Conservation (phyloP, 2,113 vertebrate species). For the Corythaixoides concolor region DNA sequence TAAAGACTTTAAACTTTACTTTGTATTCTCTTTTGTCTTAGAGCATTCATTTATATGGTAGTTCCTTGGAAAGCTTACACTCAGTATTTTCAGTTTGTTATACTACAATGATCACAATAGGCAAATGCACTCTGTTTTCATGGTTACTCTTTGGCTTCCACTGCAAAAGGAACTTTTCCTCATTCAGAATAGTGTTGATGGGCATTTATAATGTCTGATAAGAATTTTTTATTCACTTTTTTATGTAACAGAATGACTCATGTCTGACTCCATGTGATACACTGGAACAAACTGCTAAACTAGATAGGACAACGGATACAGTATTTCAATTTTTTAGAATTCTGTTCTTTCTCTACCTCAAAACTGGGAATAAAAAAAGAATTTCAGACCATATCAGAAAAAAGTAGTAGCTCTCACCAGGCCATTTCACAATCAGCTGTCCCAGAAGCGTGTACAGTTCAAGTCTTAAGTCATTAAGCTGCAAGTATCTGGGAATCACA, state of each 20-base stretch:
- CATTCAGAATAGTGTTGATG: neutral
- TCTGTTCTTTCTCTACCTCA: neutral
- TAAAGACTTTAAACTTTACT: neutral
- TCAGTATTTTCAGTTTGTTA: neutral
- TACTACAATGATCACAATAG: rapidly evolving
- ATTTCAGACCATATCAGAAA: neutral
- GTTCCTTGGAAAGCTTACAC: neutral
- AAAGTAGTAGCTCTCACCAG: neutral
- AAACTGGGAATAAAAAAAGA: neutral
- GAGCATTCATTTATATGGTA: neutral
- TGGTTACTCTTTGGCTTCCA: neutral
- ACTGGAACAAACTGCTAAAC: neutral
- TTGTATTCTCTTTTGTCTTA: neutral
- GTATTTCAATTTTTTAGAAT: neutral
- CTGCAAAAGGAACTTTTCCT: neutral
- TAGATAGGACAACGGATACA: neutral
- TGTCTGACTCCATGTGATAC: neutral
- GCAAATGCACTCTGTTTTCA: neutral
- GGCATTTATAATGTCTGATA: neutral
- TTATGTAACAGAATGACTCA: neutral
- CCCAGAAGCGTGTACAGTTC: neutral
- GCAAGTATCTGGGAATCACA: neutral
- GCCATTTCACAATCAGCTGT: neutral
- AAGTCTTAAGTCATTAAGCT: neutral
- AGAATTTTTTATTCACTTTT: neutral